A percentile compares a stretch with the other conserved stretches of the same genome.
Evolutionary conservation across 2,113 vertebrate genomes (phyloP).

Genomic region (Aldabrachelys gigantea): DNA sequence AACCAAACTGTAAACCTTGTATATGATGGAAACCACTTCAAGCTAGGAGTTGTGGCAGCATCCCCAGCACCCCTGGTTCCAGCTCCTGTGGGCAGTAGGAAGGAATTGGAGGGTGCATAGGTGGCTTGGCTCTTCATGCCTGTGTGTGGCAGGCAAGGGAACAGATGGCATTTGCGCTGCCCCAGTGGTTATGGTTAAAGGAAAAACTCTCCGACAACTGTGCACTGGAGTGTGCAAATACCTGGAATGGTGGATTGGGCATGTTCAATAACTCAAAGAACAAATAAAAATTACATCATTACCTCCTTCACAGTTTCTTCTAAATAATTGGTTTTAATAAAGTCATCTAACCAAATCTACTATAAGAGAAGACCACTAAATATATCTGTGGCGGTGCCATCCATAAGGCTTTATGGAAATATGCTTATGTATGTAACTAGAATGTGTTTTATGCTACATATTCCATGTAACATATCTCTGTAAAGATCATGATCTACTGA

Average conservation of each 20-base stretch:
- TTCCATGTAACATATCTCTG: too few relatives aligned
- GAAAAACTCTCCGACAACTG: neutral
- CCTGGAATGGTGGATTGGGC: too few relatives aligned
- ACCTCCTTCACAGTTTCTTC: neutral
- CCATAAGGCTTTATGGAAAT: too few relatives aligned
- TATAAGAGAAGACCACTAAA: neutral
- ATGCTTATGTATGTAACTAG: too few relatives aligned
- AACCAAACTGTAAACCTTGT: too few relatives aligned
- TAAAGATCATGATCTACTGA: too few relatives aligned
- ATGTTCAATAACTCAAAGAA: neutral
- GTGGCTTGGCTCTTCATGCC: neutral
- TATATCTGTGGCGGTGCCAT: neutral
- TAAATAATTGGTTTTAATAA: neutral
- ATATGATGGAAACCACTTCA: too few relatives aligned
- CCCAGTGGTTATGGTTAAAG: neutral
- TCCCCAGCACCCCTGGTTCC: too few relatives aligned
- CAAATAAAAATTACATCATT: neutral
- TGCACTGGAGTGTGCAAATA: neutral
- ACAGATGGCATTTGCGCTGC: neutral
- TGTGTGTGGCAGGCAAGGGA: neutral
- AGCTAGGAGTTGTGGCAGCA: too few relatives aligned
- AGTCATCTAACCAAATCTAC: neutral
- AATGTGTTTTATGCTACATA: too few relatives aligned
- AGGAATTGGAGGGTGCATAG: neutral
- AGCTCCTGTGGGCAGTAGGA: neutral